Evolutionary conservation across 2,888 invertebrate genomes (phyloP), one percentile per base, ranked within the genome.

Genomic region (Hyalella azteca): DNA sequence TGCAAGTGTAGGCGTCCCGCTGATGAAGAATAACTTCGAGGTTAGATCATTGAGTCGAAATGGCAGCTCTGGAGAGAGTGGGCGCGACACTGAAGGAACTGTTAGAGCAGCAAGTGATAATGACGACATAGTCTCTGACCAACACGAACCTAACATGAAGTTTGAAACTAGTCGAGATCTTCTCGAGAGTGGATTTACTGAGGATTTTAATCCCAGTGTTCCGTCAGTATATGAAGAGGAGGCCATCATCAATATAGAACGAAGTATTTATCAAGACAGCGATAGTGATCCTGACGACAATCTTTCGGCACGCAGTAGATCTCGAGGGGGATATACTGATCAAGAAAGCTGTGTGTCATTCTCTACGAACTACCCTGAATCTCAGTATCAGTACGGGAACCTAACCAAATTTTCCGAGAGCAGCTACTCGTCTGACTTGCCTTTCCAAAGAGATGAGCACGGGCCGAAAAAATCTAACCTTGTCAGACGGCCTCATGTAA

Each of bases 11-110:
- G 29, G 54, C 29, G 36, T 36, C 29, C 36, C 22, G 22, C 36
- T 15, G 36, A 36, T 36, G 13, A 5, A 32, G 1, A 66, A 36
- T 36, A 36, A 66, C 19, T 36, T 39, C 3, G 66, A 66, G 7
- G 1, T 66, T 4, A 66, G 66, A 66, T 66, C 39, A 39, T 22
- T 4, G 66, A 66, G 66, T 36, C 36, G n/a, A 32, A 66, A 66
- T 66, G 45, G 45, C 75, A 75, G 75, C 29, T 75, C 75, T 15
- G 75, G 75, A 41, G 75, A 75, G 45, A 75, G 75, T 45, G 75
- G 75, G 75, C 45, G 75, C 36, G 75, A 75, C 45, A 75, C 75
- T 5, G 75, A 75, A 5, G 45, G 75, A 3, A 75, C 75, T 32
- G 22, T 75, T 32, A 75, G 13, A 75, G 75, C 41, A 36, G 22